A percentile compares a stretch with the other conserved stretches of the same genome.
Conservation (phyloP, 2,797 vertebrate species). For the Podarcis lilfordi region DNA sequence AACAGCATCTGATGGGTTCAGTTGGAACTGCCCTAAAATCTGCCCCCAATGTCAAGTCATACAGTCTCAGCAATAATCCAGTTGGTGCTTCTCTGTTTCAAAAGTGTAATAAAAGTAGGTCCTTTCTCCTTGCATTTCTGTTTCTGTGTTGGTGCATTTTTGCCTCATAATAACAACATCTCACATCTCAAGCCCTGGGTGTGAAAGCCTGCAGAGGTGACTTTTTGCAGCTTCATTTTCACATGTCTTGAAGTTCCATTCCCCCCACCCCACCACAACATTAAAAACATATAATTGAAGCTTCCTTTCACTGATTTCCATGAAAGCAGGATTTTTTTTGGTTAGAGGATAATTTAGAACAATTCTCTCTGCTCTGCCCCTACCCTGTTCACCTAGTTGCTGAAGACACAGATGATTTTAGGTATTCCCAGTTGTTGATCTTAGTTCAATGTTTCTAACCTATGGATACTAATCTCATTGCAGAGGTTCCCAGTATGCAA, state of each 20-base stretch:
- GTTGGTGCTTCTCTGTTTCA: background rate
- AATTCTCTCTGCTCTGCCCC: background rate
- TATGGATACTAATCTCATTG: constrained; percentile 31
- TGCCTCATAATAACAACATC: background rate
- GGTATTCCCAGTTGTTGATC: constrained; percentile 5
- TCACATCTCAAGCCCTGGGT: background rate
- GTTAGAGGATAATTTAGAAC: background rate
- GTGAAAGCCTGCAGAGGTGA: background rate
- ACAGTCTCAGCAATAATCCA: background rate
- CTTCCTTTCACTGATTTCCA: background rate
- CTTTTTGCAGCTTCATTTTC: background rate
- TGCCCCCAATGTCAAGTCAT: background rate
- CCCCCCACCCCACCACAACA: background rate
- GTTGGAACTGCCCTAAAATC: background rate
- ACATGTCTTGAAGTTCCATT: background rate
- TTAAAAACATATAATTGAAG: background rate
- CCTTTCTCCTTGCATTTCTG: background rate
- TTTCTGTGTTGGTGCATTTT: background rate
- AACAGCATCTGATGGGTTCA: background rate
- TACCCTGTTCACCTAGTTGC: background rate
- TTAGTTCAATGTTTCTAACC: background rate
- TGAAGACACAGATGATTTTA: background rate
- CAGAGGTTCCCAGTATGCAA: constrained; percentile 90
- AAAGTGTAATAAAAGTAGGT: background rate
- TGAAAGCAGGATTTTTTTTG: background rate